Evolutionary conservation across 2,113 vertebrate species (phyloP).

Genomic region (Microcebus murinus): DNA sequence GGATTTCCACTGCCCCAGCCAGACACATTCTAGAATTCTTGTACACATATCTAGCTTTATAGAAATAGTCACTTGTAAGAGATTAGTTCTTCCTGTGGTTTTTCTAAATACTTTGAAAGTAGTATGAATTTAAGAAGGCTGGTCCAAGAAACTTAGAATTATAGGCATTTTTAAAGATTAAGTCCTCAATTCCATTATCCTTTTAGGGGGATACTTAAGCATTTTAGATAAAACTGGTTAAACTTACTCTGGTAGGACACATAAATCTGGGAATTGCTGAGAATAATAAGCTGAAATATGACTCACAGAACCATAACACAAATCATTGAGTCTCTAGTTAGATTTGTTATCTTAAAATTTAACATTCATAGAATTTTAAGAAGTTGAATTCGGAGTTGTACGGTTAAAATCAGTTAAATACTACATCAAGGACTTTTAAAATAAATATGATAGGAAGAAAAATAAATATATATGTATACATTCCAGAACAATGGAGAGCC

Average conservation of each 20-base stretch:
- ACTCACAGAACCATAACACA: neutral
- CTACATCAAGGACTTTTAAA: too few species aligned
- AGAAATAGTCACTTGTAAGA: neutral
- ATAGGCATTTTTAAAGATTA: neutral
- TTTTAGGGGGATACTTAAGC: neutral
- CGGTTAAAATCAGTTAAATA: slow-evolving; percentile 32
- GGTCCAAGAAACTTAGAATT: neutral
- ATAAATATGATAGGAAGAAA: slow-evolving; percentile 34
- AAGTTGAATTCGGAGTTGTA: slow-evolving; percentile 32
- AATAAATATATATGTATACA: neutral
- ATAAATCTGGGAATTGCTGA: neutral
- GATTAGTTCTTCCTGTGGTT: neutral
- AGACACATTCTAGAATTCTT: neutral
- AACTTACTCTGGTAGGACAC: neutral
- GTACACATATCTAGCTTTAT: neutral
- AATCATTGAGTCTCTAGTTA: neutral
- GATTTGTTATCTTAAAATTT: neutral
- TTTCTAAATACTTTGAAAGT: neutral
- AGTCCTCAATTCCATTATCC: neutral
- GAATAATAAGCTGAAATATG: neutral
- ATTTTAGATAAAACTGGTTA: neutral
- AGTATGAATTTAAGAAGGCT: neutral
- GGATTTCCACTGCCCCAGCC: neutral
- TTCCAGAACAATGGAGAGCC: neutral
- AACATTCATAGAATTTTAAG: neutral